Evolutionary conservation across 23 tunicate species (phyloP).

Genomic region (Diplosoma virens): DNA sequence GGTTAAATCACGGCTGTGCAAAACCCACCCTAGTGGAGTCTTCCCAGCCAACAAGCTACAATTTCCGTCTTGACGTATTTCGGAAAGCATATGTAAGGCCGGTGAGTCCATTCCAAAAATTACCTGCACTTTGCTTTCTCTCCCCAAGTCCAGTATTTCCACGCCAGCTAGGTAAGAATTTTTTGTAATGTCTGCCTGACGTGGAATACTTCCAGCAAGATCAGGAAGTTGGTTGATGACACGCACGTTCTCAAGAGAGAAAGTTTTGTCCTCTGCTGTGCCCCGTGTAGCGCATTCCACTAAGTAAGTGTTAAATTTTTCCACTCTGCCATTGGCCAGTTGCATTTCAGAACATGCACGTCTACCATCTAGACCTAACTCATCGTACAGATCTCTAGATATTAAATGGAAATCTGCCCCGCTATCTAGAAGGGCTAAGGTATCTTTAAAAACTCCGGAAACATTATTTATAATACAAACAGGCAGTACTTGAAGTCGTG

Average conservation of each 20-base stretch:
- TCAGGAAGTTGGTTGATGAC: not conserved
- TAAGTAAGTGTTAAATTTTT: not conserved
- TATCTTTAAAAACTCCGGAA: too few species aligned
- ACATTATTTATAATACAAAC: too few species aligned
- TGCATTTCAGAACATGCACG: not conserved
- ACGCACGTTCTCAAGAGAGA: not conserved
- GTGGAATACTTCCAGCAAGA: not conserved
- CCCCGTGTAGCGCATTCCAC: not conserved
- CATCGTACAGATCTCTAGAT: not conserved
- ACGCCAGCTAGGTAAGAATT: not conserved
- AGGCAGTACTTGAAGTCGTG: too few species aligned
- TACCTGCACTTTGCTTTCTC: not conserved
- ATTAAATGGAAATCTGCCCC: not conserved
- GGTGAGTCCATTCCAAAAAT: not conserved
- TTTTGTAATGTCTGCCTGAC: not conserved
- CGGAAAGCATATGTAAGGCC: not conserved
- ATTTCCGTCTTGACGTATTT: not conserved
- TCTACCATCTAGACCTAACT: not conserved
- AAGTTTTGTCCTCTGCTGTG: not conserved
- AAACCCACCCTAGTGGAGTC: not conserved
- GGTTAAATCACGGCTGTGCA: not conserved
- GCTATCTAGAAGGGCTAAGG: too few species aligned
- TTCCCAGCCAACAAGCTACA: not conserved
- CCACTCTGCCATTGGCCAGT: not conserved
- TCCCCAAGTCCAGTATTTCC: not conserved